Evolutionary conservation across 2,888 invertebrate genomes (phyloP), one percentile per base, ranked within the genome.

Genomic region (Oscheius sp.): DNA sequence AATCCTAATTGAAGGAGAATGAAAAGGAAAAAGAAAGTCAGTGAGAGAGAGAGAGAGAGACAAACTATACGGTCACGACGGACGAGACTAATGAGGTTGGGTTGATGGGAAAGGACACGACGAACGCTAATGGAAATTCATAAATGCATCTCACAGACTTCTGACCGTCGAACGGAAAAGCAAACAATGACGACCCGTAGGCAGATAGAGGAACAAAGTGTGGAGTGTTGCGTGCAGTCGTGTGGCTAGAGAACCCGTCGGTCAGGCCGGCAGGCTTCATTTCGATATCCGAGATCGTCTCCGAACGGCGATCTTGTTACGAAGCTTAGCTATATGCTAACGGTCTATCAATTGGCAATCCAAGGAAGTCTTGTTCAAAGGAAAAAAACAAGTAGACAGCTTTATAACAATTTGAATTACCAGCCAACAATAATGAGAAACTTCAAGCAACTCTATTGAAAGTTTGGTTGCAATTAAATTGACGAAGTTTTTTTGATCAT

Each of bases 271-370:
- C n/a, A n/a, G 34, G 34, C 55, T 55, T 55, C 55, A 55, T 55
- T 55, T 55, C 55, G 55, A 55, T 55, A 55, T 55, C 55, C 34
- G 55, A 55, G 55, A 55, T 55, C 34, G 33, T 34, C 20, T 55
- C 55, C 55, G 33, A 53, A 53, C 53, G 53, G 23, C 20, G 34
- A 34, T 34, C 12, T 17, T 27, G 29, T 33, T 33, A 31, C 33
- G 33, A 17, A 37, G 37, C 53, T 6, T 52, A 10, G 52, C 52
- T 27, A 52, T 42, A 15, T 48, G 52, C 55, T 55, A 34, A 34
- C 55, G 34, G 55, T 34, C 4, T 31, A 55, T 53, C 29, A 25
- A 55, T 55, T 55, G 53, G n/a, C 53, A 31, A n/a, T n/a, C 42
- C 0, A 42, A 42, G 20, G n/a, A 20, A 42, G 42, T 17, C 15